Evolutionary conservation across 2,113 vertebrate species (phyloP).

Genomic region (Gymnarchus niloticus): DNA sequence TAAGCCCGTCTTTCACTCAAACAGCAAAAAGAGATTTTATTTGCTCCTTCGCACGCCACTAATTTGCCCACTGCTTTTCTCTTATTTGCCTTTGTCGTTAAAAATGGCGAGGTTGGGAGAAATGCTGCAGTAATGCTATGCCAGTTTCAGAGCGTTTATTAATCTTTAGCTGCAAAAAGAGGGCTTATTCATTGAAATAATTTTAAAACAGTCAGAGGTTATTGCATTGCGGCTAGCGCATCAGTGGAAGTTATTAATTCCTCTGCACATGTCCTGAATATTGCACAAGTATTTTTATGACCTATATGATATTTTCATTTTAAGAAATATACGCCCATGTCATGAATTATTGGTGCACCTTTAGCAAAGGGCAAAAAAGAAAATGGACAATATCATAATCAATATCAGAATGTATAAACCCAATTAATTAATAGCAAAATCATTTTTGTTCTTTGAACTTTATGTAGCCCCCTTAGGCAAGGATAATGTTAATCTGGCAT

Average conservation of each 20-base stretch:
- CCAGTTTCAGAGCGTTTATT: background rate
- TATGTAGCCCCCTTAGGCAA: background rate
- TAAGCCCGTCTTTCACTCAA: background rate
- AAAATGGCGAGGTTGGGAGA: background rate
- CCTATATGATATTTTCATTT: too few relatives aligned
- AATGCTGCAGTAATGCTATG: background rate
- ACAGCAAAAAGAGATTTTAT: background rate
- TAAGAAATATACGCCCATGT: too few relatives aligned
- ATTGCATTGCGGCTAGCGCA: too few relatives aligned
- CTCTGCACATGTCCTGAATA: too few relatives aligned
- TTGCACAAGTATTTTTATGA: too few relatives aligned
- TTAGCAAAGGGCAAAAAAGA: background rate
- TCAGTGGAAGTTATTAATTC: too few relatives aligned
- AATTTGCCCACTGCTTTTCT: background rate
- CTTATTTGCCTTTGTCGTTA: background rate
- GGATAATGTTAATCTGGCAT: background rate
- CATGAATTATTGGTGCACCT: too few relatives aligned
- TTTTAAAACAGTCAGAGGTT: background rate
- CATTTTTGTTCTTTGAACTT: background rate
- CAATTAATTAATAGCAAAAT: background rate
- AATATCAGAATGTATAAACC: background rate
- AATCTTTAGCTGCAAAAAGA: background rate
- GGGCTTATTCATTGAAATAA: too few relatives aligned
- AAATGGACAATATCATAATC: background rate
- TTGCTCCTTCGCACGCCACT: background rate